Percentiles rank a stretch among this genome's conserved stretches.
Conservation (phyloP, 2,888 invertebrate species). For the Argyresthia albistria region DNA sequence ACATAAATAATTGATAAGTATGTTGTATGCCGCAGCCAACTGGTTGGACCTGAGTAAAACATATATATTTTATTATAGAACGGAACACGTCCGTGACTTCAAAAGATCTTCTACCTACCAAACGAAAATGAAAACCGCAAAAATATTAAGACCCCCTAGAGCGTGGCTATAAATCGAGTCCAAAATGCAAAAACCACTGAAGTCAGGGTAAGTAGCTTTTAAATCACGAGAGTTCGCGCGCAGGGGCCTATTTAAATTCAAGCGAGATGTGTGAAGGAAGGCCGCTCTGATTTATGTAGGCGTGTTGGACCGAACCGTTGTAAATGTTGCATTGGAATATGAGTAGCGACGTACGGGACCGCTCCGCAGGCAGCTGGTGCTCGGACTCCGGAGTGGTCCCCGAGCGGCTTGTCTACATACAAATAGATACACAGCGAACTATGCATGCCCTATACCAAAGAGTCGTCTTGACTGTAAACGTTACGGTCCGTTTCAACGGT, state of each 20-base stretch:
- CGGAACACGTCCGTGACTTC: no score
- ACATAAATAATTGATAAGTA: no score
- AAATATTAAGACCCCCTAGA: neutral
- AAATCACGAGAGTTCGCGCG: constrained; percentile 52
- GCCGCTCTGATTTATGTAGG: constrained; percentile 53
- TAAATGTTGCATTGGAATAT: constrained; percentile 65
- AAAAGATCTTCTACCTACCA: no score
- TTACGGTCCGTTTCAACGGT: no score
- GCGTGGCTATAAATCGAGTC: constrained; percentile 12
- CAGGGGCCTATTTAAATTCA: constrained; percentile 59
- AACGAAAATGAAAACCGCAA: no score
- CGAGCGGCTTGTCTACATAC: no score
- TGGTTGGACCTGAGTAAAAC: no score
- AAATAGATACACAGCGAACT: no score
- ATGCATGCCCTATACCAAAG: no score
- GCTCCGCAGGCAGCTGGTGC: constrained; percentile 11
- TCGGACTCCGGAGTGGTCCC: neutral
- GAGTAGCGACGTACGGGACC: constrained; percentile 22
- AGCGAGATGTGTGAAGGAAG: constrained; percentile 56
- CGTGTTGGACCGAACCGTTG: constrained; percentile 38
- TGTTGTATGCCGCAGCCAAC: no score
- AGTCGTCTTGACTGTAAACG: no score
- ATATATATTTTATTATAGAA: no score
- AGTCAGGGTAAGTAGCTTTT: constrained; percentile 32
- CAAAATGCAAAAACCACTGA: constrained; percentile 26